A percentile compares a stretch with the other conserved stretches of the same genome.
Evolutionary conservation across 2,797 vertebrate species (phyloP).

Genomic region (Ceryle rudis): DNA sequence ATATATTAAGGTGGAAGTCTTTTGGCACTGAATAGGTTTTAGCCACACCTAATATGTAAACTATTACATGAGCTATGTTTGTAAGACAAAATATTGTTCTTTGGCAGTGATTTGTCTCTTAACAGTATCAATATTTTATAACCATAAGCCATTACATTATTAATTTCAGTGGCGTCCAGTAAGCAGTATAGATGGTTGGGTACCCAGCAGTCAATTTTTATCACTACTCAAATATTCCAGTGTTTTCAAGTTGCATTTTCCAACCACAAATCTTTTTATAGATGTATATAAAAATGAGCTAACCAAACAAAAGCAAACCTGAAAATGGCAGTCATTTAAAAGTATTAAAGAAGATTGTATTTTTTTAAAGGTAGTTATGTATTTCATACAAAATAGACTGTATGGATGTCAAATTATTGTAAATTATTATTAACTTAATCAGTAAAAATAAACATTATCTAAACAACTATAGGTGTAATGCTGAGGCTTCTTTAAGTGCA

Average conservation of each 20-base stretch:
- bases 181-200: slow-evolving; percentile 15
- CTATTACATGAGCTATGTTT: background rate
- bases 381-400: background rate
- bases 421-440: background rate
- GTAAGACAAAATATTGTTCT: slow-evolving; percentile 24
- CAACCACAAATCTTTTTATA: background rate
- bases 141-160: slow-evolving; percentile 49
- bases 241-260: background rate
- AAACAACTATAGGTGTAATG: background rate
- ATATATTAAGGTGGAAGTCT: slow-evolving; percentile 7
- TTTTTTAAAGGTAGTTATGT: background rate
- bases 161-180: slow-evolving; percentile 34
- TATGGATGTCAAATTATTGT: background rate
- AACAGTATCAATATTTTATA: slow-evolving; percentile 60
- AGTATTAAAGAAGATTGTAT: background rate
- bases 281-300: background rate
- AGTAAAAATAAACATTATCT: background rate
- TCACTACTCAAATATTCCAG: background rate
- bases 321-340: background rate
- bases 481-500: background rate
- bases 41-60: background rate
- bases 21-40: background rate
- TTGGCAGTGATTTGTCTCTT: slow-evolving; percentile 47
- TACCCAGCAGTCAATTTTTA: slow-evolving; percentile 33
- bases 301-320: background rate